These are phyloP conservation scores for Ramphastos sulfuratus DNA, from an alignment of 2,113 vertebrate species.

Conservation along the genomic window DNA sequence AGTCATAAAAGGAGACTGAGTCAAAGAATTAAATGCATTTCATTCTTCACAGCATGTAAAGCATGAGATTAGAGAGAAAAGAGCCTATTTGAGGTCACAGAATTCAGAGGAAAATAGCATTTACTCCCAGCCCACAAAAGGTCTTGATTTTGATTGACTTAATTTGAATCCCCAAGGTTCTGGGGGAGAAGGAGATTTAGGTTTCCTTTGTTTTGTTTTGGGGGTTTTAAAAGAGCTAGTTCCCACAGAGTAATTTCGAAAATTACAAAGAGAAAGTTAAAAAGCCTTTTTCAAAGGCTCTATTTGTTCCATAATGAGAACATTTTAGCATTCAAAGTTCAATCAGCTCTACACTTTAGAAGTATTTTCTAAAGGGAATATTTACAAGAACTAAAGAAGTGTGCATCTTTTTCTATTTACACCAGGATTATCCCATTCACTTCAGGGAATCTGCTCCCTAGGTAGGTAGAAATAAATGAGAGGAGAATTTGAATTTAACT, in stretches of 20 bases:
- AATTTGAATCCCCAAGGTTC: constrained; percentile 60
- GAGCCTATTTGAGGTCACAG: constrained; percentile 31
- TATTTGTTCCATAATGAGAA: constrained; percentile 38
- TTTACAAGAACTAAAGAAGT: constrained; percentile 11
- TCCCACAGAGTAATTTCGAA: constrained; percentile 37
- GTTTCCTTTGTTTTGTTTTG: constrained; percentile 43
- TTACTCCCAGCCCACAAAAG: constrained; percentile 49
- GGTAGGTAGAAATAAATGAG: not conserved
- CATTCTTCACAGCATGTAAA: constrained; percentile 59
- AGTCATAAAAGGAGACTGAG: constrained; percentile 33
- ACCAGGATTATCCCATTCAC: not conserved
- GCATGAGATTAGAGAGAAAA: constrained; percentile 43
- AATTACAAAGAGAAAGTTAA: constrained; percentile 13
- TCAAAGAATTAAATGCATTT: constrained; percentile 55
- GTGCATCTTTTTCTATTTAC: not conserved
- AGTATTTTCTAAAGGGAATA: constrained; percentile 11
- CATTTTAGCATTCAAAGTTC: constrained; percentile 30
- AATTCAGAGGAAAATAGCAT: constrained; percentile 47
- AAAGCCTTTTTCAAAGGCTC: not conserved
- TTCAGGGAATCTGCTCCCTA: not conserved
- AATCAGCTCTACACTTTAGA: constrained; percentile 2
- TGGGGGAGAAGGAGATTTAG: constrained; percentile 35
- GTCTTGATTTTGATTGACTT: constrained; percentile 64
- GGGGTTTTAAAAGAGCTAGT: not conserved
- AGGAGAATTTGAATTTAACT: not conserved